phyloP scores from a whole-genome alignment of 1,140 invertebrate species.

The Lycorma delicatula region DNA sequence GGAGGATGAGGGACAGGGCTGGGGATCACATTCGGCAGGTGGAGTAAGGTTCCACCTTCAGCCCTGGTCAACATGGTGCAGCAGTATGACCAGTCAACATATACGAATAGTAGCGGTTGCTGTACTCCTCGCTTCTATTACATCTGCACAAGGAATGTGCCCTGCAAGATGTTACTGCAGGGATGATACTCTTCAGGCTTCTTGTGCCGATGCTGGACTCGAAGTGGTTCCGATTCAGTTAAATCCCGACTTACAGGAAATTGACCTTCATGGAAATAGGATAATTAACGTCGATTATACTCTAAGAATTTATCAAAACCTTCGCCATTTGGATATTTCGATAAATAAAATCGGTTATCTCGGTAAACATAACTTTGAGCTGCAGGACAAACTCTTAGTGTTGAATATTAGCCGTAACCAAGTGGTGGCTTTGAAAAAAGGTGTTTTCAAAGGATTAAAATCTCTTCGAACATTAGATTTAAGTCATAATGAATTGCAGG shows the following conservation, averaged over 20 bases:
- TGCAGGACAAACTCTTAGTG: conserved; percentile 55
- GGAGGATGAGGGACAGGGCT: not conserved
- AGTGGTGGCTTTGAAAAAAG: conserved; percentile 57
- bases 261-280: conserved; percentile 65
- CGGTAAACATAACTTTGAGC: conserved; percentile 68
- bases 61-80: not conserved
- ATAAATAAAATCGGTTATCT: conserved; percentile 68
- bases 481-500: conserved; percentile 65
- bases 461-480: conserved; percentile 58
- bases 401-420: conserved; percentile 70
- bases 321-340: conserved; percentile 69
- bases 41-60: not conserved
- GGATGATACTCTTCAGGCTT: conserved; percentile 59
- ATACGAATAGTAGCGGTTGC: conserved; percentile 28
- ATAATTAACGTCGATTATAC: conserved; percentile 62
- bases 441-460: conserved; percentile 63
- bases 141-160: conserved; percentile 52
- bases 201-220: conserved; percentile 63
- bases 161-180: conserved; percentile 72
- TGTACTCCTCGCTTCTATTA: conserved; percentile 32
- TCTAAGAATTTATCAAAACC: conserved; percentile 66
- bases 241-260: conserved; percentile 69
- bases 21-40: not conserved
- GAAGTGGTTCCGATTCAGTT: conserved; percentile 80
- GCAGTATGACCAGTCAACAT: not conserved